Evolutionary conservation across 2,113 vertebrate species (phyloP).

Genomic region (Oreochromis tanganicae): DNA sequence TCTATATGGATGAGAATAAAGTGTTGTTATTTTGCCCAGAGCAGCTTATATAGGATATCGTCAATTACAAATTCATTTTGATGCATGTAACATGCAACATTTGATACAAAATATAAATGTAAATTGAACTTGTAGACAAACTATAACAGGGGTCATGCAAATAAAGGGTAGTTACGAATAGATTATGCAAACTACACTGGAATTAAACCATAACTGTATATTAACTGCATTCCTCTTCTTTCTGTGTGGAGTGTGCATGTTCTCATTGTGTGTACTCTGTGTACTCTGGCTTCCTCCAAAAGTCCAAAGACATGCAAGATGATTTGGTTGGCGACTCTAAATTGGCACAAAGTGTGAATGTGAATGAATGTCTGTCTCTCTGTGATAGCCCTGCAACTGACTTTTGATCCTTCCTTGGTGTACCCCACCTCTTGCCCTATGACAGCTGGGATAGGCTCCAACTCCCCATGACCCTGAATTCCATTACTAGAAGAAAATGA

Average conservation of each 20-base stretch:
- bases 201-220: neutral
- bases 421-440: neutral
- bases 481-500: accelerated
- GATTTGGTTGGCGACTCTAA: neutral
- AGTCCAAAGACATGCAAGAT: neutral
- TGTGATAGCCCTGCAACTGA: neutral
- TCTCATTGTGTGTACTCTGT: neutral
- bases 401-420: neutral
- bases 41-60: too few species aligned
- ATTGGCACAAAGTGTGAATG: neutral
- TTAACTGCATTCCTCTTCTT: neutral
- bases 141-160: neutral
- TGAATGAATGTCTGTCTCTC: neutral
- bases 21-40: accelerated
- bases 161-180: neutral
- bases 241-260: neutral
- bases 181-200: neutral
- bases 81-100: neutral
- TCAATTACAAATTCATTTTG: neutral
- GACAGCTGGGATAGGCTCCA: neutral
- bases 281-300: neutral
- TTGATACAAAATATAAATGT: neutral
- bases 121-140: accelerated
- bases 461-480: neutral
- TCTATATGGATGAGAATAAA: neutral